These are phyloP conservation scores for Nesospiza acunhae DNA, from an alignment of 2,113 vertebrate genomes.

Conservation along the genomic window DNA sequence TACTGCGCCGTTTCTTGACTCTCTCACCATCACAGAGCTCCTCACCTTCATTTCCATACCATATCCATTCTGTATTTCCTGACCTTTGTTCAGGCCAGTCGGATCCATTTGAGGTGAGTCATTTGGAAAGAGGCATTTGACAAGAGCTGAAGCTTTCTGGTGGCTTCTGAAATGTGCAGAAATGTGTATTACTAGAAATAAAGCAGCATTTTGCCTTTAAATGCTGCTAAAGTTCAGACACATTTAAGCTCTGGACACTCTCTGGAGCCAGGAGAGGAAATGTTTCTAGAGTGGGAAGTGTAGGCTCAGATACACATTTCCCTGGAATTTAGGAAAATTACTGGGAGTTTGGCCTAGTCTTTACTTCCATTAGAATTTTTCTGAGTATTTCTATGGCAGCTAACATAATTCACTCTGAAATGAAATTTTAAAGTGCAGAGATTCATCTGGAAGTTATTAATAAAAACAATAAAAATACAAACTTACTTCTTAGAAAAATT, in stretches of 20 bases:
- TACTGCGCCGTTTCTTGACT: not conserved
- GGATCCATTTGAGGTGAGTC: not conserved
- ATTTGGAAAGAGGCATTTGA: conserved; percentile 5
- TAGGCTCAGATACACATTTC: conserved; percentile 28
- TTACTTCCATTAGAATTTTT: conserved; percentile 21
- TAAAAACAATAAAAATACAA: conserved; percentile 19
- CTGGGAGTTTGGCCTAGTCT: not conserved
- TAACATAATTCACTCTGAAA: conserved; percentile 11
- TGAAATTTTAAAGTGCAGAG: conserved; percentile 18
- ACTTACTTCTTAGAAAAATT: conserved; percentile 9
- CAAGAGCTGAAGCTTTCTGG: not conserved
- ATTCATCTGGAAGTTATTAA: conserved; percentile 58
- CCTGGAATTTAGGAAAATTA: conserved; percentile 38
- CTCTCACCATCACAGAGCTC: not conserved
- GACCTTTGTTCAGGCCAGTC: not conserved
- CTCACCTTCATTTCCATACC: not conserved
- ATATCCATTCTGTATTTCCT: not conserved
- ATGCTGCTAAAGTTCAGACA: conserved; percentile 17
- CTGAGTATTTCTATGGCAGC: not conserved
- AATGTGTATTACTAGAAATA: not conserved
- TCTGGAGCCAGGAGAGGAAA: conserved; percentile 37
- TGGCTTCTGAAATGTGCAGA: conserved; percentile 30
- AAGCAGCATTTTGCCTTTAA: not conserved
- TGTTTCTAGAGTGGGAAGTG: conserved; percentile 26
- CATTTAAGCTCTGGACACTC: not conserved